Percentiles rank a stretch among this genome's conserved stretches.
phyloP scores from a whole-genome alignment of 1,140 invertebrate genomes.

The Caenorhabditis tropicalis region DNA sequence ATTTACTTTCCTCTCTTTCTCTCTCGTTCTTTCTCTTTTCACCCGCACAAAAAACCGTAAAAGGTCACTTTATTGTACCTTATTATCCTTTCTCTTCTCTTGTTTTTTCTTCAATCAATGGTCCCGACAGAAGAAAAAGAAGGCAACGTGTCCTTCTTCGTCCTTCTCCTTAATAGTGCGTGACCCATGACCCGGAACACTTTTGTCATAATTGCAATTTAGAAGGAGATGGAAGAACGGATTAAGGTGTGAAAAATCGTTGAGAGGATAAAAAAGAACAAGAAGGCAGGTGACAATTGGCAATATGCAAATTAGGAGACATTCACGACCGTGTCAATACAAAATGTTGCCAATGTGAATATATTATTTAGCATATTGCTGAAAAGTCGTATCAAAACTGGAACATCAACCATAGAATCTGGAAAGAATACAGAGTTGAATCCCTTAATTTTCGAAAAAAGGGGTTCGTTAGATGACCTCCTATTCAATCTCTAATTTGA shows the following conservation, averaged over 20 bases:
- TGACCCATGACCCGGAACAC: constrained; percentile 38
- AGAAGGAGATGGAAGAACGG: neutral
- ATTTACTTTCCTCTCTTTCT: neutral
- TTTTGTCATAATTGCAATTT: constrained; percentile 30
- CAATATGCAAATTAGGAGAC: neutral
- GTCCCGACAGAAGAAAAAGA: neutral
- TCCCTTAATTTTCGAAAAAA: neutral
- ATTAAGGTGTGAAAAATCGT: neutral
- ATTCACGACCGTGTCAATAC: neutral
- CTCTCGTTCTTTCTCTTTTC: neutral
- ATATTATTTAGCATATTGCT: too few relatives aligned
- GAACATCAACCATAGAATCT: too few relatives aligned
- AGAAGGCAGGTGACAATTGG: neutral
- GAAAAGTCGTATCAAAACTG: too few relatives aligned
- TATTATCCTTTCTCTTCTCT: too few relatives aligned
- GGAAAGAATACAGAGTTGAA: neutral
- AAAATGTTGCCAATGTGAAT: too few relatives aligned
- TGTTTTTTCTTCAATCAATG: neutral
- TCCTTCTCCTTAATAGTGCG: constrained; percentile 9
- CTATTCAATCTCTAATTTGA: neutral
- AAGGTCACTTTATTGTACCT: constrained; percentile 15
- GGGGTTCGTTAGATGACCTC: neutral
- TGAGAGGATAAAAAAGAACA: neutral
- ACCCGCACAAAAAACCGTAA: neutral
- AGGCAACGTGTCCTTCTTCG: neutral